Conservation (phyloP, 2,888 invertebrate genomes). For the Brachypalpus laphriformis region DNA sequence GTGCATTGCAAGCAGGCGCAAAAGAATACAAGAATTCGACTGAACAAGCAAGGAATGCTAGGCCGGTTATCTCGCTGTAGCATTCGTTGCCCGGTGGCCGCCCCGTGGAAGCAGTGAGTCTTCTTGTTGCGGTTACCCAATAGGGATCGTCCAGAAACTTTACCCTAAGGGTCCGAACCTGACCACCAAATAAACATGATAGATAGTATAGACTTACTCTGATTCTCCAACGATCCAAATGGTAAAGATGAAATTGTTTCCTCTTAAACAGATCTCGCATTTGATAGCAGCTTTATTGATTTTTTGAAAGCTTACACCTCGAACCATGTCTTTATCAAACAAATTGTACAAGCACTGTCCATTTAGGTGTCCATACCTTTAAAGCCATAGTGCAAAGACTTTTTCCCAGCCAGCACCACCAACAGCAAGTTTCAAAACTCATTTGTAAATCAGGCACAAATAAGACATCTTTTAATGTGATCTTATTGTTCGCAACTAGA, state of each 20-base stretch:
- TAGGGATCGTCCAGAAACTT: too few species aligned
- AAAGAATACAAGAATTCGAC: too few species aligned
- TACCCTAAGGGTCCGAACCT: too few species aligned
- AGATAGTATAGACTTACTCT: neutral
- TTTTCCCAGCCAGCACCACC: neutral
- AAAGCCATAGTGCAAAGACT: constrained; percentile 14
- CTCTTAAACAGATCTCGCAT: constrained; percentile 2
- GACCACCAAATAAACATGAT: too few species aligned
- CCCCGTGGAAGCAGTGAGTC: too few species aligned
- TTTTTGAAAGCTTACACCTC: constrained; percentile 20
- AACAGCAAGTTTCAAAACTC: neutral
- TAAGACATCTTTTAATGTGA: neutral
- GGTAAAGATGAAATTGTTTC: constrained; percentile 15
- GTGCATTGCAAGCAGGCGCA: too few species aligned
- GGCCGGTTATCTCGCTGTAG: too few species aligned
- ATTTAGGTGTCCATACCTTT: constrained; percentile 36
- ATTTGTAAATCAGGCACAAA: too few species aligned
- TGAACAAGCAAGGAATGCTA: too few species aligned
- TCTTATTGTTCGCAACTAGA: neutral
- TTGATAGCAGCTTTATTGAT: constrained; percentile 7
- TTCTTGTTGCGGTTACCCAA: too few species aligned
- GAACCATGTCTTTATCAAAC: constrained; percentile 35
- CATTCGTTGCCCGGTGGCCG: too few species aligned
- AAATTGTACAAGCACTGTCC: neutral
- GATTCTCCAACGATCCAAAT: neutral